Evolutionary conservation across 2,888 invertebrate species (phyloP).

Genomic region (Ophion costatus): DNA sequence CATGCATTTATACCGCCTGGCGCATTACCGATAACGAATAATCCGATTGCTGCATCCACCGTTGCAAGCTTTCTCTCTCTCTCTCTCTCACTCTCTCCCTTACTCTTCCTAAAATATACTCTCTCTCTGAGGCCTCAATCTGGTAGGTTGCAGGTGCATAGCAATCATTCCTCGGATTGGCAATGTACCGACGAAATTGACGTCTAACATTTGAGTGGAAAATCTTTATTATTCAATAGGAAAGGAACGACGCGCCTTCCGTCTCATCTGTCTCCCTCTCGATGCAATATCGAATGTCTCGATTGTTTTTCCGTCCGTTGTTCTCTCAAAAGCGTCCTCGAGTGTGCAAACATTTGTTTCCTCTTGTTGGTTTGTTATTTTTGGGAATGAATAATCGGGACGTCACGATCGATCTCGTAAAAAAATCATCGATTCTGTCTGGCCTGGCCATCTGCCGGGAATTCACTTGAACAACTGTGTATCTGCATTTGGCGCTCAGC

Average conservation of each 20-base stretch:
- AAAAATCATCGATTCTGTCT: constrained; percentile 24
- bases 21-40: constrained; percentile 67
- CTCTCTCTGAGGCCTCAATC: constrained; percentile 35
- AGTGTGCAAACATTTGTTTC: neutral
- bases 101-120: constrained; percentile 40
- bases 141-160: constrained; percentile 57
- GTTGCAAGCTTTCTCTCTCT: constrained; percentile 39
- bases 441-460: neutral
- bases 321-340: neutral
- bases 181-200: constrained; percentile 45
- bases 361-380: neutral
- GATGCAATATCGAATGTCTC: constrained; percentile 47
- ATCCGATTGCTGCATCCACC: constrained; percentile 62
- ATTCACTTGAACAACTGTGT: neutral
- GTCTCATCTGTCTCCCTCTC: constrained; percentile 23
- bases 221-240: constrained; percentile 58
- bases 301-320: neutral
- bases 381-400: neutral
- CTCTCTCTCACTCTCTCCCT: constrained; percentile 38
- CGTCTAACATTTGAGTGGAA: constrained; percentile 37
- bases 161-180: neutral
- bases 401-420: constrained; percentile 3
- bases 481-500: no score
- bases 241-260: constrained; percentile 33
- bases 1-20: constrained; percentile 65